Evolutionary conservation across 2,797 vertebrate species (phyloP).

Genomic region (Eulemur albifrons): DNA sequence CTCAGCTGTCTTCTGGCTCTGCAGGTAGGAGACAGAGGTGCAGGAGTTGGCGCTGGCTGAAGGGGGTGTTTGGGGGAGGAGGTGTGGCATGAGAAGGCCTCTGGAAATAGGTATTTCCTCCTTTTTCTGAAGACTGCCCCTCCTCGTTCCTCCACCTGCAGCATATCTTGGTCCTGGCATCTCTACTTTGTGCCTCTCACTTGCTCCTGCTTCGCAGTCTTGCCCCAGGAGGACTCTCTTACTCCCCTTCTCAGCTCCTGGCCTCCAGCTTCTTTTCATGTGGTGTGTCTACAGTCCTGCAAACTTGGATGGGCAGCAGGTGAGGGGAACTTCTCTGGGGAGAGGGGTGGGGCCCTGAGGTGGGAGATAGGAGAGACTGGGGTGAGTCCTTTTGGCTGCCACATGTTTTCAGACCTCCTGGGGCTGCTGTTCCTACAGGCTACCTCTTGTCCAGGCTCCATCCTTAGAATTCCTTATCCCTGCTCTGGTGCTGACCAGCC

Average conservation of each 20-base stretch:
- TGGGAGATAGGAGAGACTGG: neutral
- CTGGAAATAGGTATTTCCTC: neutral
- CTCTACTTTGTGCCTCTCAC: conserved; percentile 86
- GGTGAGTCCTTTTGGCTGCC: neutral
- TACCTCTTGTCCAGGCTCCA: conserved; percentile 89
- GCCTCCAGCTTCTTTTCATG: conserved; percentile 88
- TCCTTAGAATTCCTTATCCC: conserved; percentile 90
- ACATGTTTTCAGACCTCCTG: neutral
- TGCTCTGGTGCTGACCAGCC: conserved; percentile 84
- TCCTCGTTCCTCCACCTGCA: conserved; percentile 53
- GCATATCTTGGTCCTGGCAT: conserved; percentile 88
- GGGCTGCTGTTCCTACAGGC: conserved; percentile 78
- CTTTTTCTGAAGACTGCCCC: neutral
- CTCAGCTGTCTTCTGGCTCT: conserved; percentile 84
- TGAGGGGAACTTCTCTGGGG: conserved; percentile 69
- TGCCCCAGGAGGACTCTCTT: conserved; percentile 62
- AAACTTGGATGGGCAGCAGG: conserved; percentile 88
- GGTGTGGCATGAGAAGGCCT: neutral
- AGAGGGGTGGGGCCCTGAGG: neutral
- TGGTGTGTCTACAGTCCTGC: conserved; percentile 86
- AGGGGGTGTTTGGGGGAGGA: neutral
- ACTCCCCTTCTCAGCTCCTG: conserved; percentile 81
- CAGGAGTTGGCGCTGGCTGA: too few relatives aligned
- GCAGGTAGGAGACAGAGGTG: conserved; percentile 80
- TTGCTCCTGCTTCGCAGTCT: conserved; percentile 83